A percentile compares a stretch with the other conserved stretches of the same genome.
Conservation (phyloP, 2,113 vertebrate species). For the Silurus glanis region DNA sequence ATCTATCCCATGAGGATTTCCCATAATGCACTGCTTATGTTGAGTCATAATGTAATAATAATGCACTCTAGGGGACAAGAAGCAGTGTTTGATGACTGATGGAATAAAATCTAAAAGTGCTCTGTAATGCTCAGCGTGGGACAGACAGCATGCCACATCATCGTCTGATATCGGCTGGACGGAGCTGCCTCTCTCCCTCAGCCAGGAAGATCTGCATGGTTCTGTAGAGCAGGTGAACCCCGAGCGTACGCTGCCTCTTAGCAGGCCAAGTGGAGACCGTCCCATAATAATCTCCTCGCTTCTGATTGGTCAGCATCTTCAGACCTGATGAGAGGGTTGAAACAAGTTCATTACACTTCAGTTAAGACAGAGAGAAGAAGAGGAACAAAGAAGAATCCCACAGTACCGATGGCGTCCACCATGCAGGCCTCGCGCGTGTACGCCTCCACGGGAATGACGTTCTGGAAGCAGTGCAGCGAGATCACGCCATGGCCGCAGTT, state of each 20-base stretch:
- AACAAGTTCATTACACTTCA: not conserved
- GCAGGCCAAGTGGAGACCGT: conserved; percentile 75
- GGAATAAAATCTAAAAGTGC: not conserved
- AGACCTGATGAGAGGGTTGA: conserved; percentile 68
- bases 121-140: not conserved
- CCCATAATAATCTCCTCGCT: conserved; percentile 84
- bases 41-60: not conserved
- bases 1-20: not conserved
- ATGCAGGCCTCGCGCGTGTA: conserved; percentile 88
- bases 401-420: conserved; percentile 84
- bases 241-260: conserved; percentile 72
- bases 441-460: conserved; percentile 82
- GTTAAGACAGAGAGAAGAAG: not conserved
- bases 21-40: not conserved
- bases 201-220: conserved; percentile 87
- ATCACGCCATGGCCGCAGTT: conserved; percentile 75
- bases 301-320: conserved; percentile 85
- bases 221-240: conserved; percentile 79
- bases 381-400: not conserved
- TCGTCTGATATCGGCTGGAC: conserved; percentile 77
- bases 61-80: not conserved
- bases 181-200: conserved; percentile 84
- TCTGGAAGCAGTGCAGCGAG: conserved; percentile 91
- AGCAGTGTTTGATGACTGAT: too few species aligned
- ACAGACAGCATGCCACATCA: not conserved